phyloP scores from a whole-genome alignment of 2,888 invertebrate species.

The Eupithecia exiguata region DNA sequence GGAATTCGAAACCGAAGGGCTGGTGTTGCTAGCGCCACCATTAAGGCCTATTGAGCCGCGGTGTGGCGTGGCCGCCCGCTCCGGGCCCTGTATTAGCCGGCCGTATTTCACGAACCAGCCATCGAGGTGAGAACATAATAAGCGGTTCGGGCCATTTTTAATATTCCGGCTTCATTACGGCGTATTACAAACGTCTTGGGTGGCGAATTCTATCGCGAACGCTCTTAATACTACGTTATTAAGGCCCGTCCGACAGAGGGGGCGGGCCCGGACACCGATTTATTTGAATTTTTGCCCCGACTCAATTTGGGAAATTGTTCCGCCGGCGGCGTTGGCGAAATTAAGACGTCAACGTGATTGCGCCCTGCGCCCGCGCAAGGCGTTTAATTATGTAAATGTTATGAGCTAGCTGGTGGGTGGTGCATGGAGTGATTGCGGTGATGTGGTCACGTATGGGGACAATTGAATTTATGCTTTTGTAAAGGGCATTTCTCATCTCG shows the following conservation, averaged over 20 bases:
- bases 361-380: conserved; percentile 72
- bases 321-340: conserved; percentile 81
- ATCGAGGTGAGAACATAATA: conserved; percentile 84
- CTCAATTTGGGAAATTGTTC: conserved; percentile 83
- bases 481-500: conserved; percentile 47
- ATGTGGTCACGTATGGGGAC: conserved; percentile 73
- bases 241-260: conserved; percentile 67
- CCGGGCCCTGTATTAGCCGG: conserved; percentile 74
- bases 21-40: conserved; percentile 64
- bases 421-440: conserved; percentile 67
- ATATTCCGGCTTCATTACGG: conserved; percentile 83
- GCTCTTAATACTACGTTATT: conserved; percentile 80
- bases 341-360: conserved; percentile 84
- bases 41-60: conserved; percentile 62
- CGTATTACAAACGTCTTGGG: conserved; percentile 83
- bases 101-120: conserved; percentile 79
- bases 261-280: conserved; percentile 76
- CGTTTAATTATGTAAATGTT: conserved; percentile 84
- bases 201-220: conserved; percentile 84
- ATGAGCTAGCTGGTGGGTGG: conserved; percentile 79
- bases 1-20: conserved; percentile 33
- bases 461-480: conserved; percentile 67
- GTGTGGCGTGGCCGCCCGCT: conserved; percentile 53
- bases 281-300: conserved; percentile 83
- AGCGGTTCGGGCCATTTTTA: conserved; percentile 82